Evolutionary conservation across 2,113 vertebrate genomes (phyloP), one percentile per base, ranked within the genome.

Genomic region (Notothenia rossii): DNA sequence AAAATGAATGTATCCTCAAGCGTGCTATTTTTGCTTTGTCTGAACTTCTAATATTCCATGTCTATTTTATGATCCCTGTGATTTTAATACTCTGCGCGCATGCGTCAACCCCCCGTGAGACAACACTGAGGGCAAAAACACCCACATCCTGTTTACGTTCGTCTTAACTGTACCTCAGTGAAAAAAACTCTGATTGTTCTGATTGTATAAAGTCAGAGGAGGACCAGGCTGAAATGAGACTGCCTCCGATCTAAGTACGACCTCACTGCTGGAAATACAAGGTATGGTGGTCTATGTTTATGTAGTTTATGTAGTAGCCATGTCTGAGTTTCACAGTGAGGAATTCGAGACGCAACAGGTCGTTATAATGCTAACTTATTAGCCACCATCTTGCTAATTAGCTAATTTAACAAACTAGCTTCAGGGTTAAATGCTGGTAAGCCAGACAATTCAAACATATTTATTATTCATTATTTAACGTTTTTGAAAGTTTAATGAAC

Each of bases 261-360:
- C 1, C 12, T 4, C 53, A 56, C 20, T 4, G 29, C 59, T 51
- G 62, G 2, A 62, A 43, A 55, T 22, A 72, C 3, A 80, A 79
- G 90, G 90, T 88, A 92, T 40, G 22, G 56, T 40, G 6, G 1
- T 61, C 6, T 25, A 2, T 11, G 2, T 43, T 50, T 2, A 29
- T 15, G 14, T n/a, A 13, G 2, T 43, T 50, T 2, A 29, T 15
- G 14, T 17, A 13, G 13, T 45, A 18, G 10, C 9, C 2, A 0
- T 20, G n/a, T 64, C 53, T 61, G 0, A 20, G 9, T 10, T 46
- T 55, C 5, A 22, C 12, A 13, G 36, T 49, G 65, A 78, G 61
- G 3, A 10, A 5, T 33, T 62, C 9, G 3, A 0, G 40, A 22
- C 9, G 63, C 89, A 92, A 94, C 92, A 94, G 79, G 92, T 94